These are phyloP conservation scores for Trichechus manatus DNA, from an alignment of 2,113 vertebrate genomes.

Conservation along the genomic window DNA sequence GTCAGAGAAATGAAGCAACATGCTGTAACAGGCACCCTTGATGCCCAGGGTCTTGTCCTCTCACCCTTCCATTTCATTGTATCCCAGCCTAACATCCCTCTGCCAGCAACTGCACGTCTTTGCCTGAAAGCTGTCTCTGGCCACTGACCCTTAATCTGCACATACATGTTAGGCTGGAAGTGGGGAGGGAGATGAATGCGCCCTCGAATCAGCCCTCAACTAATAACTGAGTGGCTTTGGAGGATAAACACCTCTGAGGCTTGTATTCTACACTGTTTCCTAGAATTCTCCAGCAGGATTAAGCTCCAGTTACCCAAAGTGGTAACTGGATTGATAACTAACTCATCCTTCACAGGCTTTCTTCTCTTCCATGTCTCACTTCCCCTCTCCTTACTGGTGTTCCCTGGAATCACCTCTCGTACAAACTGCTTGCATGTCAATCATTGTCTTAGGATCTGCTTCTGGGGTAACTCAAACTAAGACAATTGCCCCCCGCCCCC, in stretches of 20 bases:
- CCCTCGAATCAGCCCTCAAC: not conserved
- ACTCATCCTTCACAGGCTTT: not conserved
- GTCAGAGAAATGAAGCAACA: not conserved
- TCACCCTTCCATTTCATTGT: not conserved
- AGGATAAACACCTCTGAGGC: not conserved
- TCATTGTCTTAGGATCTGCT: not conserved
- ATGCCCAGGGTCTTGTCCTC: not conserved
- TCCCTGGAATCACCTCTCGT: not conserved
- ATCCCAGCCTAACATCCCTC: not conserved
- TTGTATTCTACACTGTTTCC: not conserved
- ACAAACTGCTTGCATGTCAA: not conserved
- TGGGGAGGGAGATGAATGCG: not conserved
- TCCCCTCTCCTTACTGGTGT: fast-evolving
- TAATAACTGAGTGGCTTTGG: not conserved
- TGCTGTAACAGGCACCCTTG: not conserved
- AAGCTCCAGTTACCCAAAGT: not conserved
- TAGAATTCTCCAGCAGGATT: not conserved
- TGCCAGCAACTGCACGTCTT: not conserved
- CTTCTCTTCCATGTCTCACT: not conserved
- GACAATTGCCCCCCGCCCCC: no score
- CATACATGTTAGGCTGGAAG: not conserved
- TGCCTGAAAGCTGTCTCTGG: not conserved
- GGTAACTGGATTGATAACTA: not conserved
- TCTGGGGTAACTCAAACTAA: not conserved
- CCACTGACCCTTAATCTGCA: not conserved